phyloP scores from a whole-genome alignment of 2,888 invertebrate species.

The Orchesellides sinensis region DNA sequence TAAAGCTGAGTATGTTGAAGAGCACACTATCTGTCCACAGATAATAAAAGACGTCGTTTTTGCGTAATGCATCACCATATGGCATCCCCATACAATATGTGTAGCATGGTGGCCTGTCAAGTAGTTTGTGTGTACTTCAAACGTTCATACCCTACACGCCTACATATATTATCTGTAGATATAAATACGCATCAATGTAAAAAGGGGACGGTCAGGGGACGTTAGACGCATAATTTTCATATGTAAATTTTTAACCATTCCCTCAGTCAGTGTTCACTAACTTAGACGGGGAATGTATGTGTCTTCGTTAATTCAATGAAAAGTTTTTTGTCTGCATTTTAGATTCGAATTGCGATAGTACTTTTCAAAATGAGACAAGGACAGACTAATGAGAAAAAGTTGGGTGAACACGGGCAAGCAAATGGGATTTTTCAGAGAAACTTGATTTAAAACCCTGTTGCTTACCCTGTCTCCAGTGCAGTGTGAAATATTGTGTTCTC shows the following conservation, averaged over 20 bases:
- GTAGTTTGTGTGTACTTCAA: neutral
- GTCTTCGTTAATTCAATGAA: conserved; percentile 32
- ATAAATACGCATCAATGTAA: neutral
- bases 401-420: conserved; percentile 37
- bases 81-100: neutral
- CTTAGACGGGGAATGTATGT: neutral
- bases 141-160: neutral
- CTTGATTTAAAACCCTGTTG: conserved; percentile 36
- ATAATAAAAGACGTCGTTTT: too few relatives aligned
- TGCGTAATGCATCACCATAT: conserved; percentile 14
- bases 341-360: conserved; percentile 1
- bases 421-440: conserved; percentile 41
- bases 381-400: conserved; percentile 51
- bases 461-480: neutral
- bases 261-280: neutral
- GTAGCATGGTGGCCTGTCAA: too few relatives aligned
- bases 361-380: conserved; percentile 27
- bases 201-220: neutral
- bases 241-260: conserved; percentile 27
- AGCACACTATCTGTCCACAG: neutral
- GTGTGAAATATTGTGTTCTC: conserved; percentile 7
- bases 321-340: conserved; percentile 15
- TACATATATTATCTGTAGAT: neutral
- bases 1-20: neutral
- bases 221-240: conserved; percentile 17